phyloP scores from a whole-genome alignment of 2,888 invertebrate species.

The Aleiodes leptofemur region DNA sequence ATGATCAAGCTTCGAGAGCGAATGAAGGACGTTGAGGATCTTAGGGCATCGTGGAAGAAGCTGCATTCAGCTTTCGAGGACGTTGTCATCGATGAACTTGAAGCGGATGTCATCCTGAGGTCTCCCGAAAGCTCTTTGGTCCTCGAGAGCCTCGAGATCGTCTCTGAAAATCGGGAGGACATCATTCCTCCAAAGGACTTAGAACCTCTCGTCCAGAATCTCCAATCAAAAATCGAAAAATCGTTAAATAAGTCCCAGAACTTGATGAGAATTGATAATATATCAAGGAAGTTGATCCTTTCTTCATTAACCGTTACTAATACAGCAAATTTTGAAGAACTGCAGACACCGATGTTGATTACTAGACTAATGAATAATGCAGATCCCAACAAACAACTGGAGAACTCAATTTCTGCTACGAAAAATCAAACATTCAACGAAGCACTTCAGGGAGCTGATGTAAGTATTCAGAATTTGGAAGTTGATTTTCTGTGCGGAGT shows the following conservation, averaged over 20 bases:
- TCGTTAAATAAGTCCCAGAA: slow-evolving; percentile 4
- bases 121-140: not conserved
- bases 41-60: slow-evolving; percentile 55
- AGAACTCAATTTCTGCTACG: slow-evolving; percentile 34
- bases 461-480: slow-evolving; percentile 59
- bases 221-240: not conserved
- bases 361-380: slow-evolving; percentile 58
- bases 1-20: slow-evolving; percentile 55
- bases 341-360: slow-evolving; percentile 46
- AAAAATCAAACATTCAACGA: slow-evolving; percentile 14
- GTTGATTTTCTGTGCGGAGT: slow-evolving; percentile 66
- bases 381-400: slow-evolving; percentile 56
- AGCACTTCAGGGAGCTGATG: slow-evolving; percentile 52
- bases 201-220: not conserved
- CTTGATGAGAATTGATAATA: not conserved
- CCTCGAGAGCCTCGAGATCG: not conserved
- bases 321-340: slow-evolving; percentile 56
- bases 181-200: not conserved
- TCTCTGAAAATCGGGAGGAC: not conserved
- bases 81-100: not conserved
- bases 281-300: not conserved
- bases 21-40: slow-evolving; percentile 56
- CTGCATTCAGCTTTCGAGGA: not conserved
- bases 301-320: slow-evolving; percentile 52
- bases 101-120: slow-evolving; percentile 16